Percentiles rank a stretch among this genome's conserved stretches.
Evolutionary conservation across 2,888 invertebrate species (phyloP).

Genomic region (Megaustenia siamemsis): DNA sequence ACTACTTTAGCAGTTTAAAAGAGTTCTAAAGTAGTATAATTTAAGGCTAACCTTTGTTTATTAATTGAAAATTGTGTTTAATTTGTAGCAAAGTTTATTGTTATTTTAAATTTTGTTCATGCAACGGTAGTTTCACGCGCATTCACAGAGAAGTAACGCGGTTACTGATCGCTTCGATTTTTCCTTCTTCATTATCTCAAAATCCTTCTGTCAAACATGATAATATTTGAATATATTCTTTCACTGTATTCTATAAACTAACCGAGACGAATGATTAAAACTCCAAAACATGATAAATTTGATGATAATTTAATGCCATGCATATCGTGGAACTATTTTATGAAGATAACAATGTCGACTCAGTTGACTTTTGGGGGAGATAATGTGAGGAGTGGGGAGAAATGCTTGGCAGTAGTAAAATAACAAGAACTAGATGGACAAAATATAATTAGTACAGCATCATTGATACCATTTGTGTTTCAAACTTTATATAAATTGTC

Average conservation of each 20-base stretch:
- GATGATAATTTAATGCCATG: background rate
- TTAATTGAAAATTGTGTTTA: background rate
- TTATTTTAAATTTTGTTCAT: background rate
- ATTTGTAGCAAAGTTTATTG: background rate
- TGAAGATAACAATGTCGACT: conserved; percentile 52
- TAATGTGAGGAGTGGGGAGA: conserved; percentile 14
- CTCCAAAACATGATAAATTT: background rate
- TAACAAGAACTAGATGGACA: background rate
- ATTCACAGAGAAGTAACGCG: conserved; percentile 57
- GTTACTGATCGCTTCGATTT: conserved; percentile 62
- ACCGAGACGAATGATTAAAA: background rate
- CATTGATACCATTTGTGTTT: too few species aligned
- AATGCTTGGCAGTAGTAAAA: background rate
- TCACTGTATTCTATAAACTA: background rate
- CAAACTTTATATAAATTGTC: too few species aligned
- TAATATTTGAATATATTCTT: conserved; percentile 1
- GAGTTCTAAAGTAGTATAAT: conserved; percentile 10
- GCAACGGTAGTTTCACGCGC: conserved; percentile 46
- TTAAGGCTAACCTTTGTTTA: background rate
- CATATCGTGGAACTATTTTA: conserved; percentile 63
- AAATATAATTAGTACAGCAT: too few species aligned
- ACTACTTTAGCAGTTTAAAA: conserved; percentile 1
- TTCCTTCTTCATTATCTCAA: conserved; percentile 54
- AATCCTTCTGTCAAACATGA: conserved; percentile 50
- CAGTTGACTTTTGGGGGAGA: conserved; percentile 7